Evolutionary conservation across 1,140 invertebrate genomes (phyloP), one percentile per base, ranked within the genome.

Genomic region (Trichogramma pretiosum): DNA sequence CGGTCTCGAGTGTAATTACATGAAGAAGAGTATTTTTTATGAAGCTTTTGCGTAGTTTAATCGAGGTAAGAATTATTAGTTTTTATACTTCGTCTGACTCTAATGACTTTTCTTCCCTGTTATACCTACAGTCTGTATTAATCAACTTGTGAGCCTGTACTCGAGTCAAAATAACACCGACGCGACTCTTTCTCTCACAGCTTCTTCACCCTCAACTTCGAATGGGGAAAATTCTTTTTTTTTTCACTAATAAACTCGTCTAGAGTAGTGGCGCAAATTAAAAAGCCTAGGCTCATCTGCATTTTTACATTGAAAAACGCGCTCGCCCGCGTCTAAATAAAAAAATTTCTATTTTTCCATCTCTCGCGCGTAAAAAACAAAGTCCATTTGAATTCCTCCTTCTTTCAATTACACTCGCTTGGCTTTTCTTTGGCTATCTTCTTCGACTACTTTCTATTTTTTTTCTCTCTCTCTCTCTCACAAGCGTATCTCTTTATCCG

Each of bases 101-200:
- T 45, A 49, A 50, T 40, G 42, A 50, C 40, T 50, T 49, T 44
- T 22, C 42, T 35, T 22, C 16, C 14, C 24, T n/a, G n/a, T n/a
- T n/a, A n/a, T n/a, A n/a, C n/a, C n/a, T n/a, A n/a, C n/a, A n/a
- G n/a, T n/a, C n/a, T n/a, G n/a, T n/a, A 38, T 49, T 49, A 44
- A 49, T 49, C 41, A 49, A 49, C 21, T 44, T 33, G 26, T 43
- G 17, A 21, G n/a, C 14, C n/a, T n/a, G n/a, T n/a, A n/a, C n/a
- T n/a, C 13, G 8, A 38, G 23, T 38, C 36, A 22, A 23, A 38
- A 38, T 22, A 22, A 22, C 18, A 38, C 23, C 36, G 23, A 38
- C 36, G 19, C n/a, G 14, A 22, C 14, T 26, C 7, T 32, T 23
- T 17, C 32, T 34, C 32, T 11, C 32, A 16, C 32, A 2, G 16